Percentiles rank a stretch among this genome's conserved stretches.
Evolutionary conservation across 1,140 invertebrate genomes (phyloP).

Genomic region (Laupala kohalensis): DNA sequence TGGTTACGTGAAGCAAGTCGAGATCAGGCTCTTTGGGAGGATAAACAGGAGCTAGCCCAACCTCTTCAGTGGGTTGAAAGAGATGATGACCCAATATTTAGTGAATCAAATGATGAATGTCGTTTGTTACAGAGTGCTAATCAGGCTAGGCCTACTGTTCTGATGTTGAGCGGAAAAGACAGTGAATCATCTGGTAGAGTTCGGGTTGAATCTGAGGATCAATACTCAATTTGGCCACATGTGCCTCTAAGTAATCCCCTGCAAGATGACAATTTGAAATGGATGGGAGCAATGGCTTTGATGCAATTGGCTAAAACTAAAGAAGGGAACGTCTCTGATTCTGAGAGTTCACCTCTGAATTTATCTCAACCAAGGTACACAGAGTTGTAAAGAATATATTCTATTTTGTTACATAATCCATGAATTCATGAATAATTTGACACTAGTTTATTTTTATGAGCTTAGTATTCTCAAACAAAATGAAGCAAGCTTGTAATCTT

Average conservation of each 20-base stretch:
- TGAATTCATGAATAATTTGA: no score
- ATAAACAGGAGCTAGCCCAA: conserved; percentile 32
- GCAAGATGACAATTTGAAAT: conserved; percentile 36
- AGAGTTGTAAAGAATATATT: conserved; percentile 17
- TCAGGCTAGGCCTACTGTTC: conserved; percentile 37
- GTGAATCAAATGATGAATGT: no score
- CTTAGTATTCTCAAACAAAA: no score
- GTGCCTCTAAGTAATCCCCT: conserved; percentile 19
- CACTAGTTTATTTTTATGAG: no score
- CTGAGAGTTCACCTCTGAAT: conserved; percentile 18
- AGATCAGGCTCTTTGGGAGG: conserved; percentile 33
- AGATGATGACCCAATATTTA: neutral
- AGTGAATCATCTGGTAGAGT: neutral
- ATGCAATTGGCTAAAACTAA: conserved; percentile 43
- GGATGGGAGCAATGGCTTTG: conserved; percentile 49
- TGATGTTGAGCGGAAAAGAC: conserved; percentile 32
- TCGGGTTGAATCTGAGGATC: neutral
- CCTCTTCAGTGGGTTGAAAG: conserved; percentile 25
- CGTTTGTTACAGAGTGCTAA: conserved; percentile 27
- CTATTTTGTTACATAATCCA: no score
- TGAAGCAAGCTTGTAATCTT: no score
- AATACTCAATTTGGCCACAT: conserved; percentile 23
- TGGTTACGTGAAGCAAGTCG: conserved; percentile 43
- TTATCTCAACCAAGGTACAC: conserved; percentile 19
- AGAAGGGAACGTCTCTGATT: conserved; percentile 22